A percentile compares a stretch with the other conserved stretches of the same genome.
Evolutionary conservation across 2,888 invertebrate genomes (phyloP).

Genomic region (Peribatodes rhomboidaria): DNA sequence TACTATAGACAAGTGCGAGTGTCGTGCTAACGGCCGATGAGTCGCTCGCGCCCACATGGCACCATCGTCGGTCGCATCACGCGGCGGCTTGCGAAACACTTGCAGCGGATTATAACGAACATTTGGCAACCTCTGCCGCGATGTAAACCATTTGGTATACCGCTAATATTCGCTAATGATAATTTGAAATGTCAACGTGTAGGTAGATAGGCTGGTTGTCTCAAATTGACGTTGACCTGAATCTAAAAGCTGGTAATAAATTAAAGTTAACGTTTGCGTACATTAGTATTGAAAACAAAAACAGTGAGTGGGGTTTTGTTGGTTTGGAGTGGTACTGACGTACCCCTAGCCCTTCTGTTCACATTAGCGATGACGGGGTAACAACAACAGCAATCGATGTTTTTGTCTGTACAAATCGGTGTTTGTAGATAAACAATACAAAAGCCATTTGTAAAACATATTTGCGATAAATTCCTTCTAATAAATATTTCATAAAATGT

Average conservation of each 20-base stretch:
- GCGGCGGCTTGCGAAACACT: constrained; percentile 27
- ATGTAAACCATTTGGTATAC: constrained; percentile 8
- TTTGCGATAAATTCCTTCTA: too few relatives aligned
- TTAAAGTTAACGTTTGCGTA: too few relatives aligned
- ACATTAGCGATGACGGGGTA: not conserved
- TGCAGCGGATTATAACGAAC: constrained; percentile 10
- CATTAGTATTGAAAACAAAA: too few relatives aligned
- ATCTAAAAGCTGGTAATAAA: not conserved
- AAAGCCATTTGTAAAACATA: too few relatives aligned
- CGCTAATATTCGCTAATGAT: constrained; percentile 19
- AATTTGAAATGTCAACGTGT: constrained; percentile 30
- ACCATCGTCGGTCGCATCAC: constrained; percentile 6
- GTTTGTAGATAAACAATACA: not conserved
- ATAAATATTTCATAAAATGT: too few relatives aligned
- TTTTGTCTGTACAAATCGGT: not conserved
- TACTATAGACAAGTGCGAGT: not conserved
- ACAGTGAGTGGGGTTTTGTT: too few relatives aligned
- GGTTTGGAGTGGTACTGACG: too few relatives aligned
- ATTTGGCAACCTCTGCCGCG: constrained; percentile 32
- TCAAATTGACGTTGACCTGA: constrained; percentile 16
- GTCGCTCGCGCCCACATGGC: constrained; percentile 20
- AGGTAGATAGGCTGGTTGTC: constrained; percentile 4
- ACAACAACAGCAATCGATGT: not conserved
- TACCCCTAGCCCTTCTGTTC: too few relatives aligned
- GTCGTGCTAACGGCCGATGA: constrained; percentile 18